These are phyloP conservation scores for Ariopsis seemanni DNA, from an alignment of 2,113 vertebrate species.

Conservation along the genomic window DNA sequence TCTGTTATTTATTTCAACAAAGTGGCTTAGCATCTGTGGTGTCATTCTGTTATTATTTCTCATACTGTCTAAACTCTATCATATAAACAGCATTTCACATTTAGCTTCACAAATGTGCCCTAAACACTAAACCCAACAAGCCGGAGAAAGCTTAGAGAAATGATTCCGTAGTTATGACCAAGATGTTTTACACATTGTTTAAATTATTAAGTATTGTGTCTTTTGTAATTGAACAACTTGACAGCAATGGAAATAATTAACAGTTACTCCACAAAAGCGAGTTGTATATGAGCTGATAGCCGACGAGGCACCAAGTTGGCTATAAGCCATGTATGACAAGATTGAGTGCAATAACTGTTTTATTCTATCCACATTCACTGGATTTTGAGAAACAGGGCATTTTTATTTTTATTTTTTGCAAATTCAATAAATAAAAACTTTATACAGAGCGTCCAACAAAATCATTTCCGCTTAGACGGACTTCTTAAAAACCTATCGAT, in stretches of 20 bases:
- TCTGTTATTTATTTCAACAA: constrained; percentile 1
- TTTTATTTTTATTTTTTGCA: too few relatives aligned
- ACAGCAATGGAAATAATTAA: constrained; percentile 1
- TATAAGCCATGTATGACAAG: too few relatives aligned
- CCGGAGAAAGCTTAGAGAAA: background rate
- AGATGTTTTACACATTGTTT: background rate
- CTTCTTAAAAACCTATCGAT: too few relatives aligned
- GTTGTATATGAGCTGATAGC: too few relatives aligned
- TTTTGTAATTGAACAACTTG: constrained; percentile 10
- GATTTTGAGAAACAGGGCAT: too few relatives aligned
- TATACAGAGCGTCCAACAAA: too few relatives aligned
- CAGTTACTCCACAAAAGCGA: too few relatives aligned
- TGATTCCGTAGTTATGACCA: background rate
- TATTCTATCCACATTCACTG: too few relatives aligned
- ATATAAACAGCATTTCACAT: background rate
- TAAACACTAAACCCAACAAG: background rate
- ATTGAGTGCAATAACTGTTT: too few relatives aligned
- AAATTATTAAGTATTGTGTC: background rate
- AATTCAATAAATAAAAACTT: too few relatives aligned
- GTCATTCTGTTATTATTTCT: background rate
- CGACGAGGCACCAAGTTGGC: too few relatives aligned
- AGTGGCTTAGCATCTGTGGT: constrained; percentile 6
- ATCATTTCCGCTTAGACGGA: too few relatives aligned
- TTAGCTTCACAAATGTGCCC: background rate
- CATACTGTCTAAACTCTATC: constrained; percentile 9